phyloP scores from a whole-genome alignment of 2,113 vertebrate species.

The Nesogale talazaci region DNA sequence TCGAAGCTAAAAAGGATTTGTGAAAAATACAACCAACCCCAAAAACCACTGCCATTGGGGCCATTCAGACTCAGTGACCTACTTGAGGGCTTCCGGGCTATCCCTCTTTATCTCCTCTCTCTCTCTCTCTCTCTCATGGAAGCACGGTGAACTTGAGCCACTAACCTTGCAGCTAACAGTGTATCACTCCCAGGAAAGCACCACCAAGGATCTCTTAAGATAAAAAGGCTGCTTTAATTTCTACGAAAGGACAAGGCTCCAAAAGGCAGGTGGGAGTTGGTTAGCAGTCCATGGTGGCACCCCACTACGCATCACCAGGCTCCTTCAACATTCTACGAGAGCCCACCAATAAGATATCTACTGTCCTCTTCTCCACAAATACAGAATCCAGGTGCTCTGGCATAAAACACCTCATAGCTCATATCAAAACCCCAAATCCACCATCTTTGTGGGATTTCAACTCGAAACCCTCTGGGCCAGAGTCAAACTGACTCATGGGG shows the following conservation, averaged over 20 bases:
- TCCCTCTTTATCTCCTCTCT: too few species aligned
- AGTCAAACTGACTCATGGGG: not conserved
- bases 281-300: too few species aligned
- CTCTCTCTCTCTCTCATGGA: too few species aligned
- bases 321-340: not conserved
- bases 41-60: too few species aligned
- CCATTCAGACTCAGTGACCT: too few species aligned
- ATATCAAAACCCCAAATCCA: not conserved
- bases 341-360: not conserved
- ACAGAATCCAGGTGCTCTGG: not conserved
- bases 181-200: too few species aligned
- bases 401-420: not conserved
- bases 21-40: too few species aligned
- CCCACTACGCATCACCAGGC: too few species aligned
- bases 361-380: not conserved
- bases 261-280: not conserved
- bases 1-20: not conserved
- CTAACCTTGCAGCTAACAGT: too few species aligned
- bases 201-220: slow-evolving; percentile 23
- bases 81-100: too few species aligned
- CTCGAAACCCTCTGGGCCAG: not conserved
- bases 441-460: not conserved
- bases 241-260: not conserved
- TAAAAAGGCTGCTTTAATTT: slow-evolving; percentile 20
- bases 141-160: too few species aligned